phyloP scores from a whole-genome alignment of 2,113 vertebrate species.

The Rhea americana region DNA sequence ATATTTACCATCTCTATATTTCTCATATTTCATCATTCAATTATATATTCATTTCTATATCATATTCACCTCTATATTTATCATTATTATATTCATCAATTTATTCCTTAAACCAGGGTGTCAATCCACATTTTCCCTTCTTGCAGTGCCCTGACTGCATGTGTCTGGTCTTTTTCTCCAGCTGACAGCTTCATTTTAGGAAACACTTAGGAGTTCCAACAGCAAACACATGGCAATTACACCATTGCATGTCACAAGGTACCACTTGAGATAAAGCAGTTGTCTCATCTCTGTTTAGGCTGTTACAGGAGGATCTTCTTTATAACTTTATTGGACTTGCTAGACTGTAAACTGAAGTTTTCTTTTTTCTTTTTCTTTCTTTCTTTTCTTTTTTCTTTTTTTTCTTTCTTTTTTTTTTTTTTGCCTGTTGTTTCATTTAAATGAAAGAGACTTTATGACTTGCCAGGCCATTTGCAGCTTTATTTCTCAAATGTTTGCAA shows the following conservation, averaged over 20 bases:
- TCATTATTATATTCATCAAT: background rate
- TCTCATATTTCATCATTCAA: background rate
- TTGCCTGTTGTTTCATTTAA: background rate
- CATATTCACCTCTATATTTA: background rate
- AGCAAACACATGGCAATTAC: background rate
- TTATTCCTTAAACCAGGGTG: background rate
- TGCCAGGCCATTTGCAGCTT: background rate
- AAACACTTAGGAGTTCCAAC: background rate
- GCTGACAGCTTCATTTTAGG: conserved; percentile 7
- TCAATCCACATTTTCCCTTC: background rate
- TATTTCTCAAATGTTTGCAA: background rate
- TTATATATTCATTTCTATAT: background rate
- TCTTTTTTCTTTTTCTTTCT: background rate
- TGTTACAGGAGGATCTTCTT: background rate
- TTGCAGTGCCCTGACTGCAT: background rate
- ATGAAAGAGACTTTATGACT: background rate
- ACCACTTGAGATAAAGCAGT: background rate
- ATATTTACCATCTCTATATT: background rate
- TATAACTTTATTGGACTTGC: background rate
- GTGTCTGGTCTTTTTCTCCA: background rate
- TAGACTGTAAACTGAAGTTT: background rate
- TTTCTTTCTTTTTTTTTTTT: background rate
- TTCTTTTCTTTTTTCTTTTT: background rate
- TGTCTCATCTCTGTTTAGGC: background rate
- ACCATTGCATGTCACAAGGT: conserved; percentile 1